Evolutionary conservation across 2,113 vertebrate genomes (phyloP).

Genomic region (Ictalurus punctatus): DNA sequence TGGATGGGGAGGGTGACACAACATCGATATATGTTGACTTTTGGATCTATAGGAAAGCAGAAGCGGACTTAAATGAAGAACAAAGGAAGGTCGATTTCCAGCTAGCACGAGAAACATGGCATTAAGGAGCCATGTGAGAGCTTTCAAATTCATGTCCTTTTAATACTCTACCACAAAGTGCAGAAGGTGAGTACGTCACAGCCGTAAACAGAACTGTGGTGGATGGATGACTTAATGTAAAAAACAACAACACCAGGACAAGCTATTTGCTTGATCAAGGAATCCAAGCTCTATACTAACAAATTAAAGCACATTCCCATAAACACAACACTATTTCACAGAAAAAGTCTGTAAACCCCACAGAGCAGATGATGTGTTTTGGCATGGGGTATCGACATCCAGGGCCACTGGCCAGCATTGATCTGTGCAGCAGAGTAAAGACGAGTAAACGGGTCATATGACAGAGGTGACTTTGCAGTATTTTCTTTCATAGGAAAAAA

Average conservation of each 20-base stretch:
- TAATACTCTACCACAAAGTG: not conserved
- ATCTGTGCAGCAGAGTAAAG: not conserved
- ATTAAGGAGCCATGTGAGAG: not conserved
- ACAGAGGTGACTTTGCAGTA: conserved; percentile 4
- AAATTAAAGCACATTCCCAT: not conserved
- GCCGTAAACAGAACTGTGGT: not conserved
- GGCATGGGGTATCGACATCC: not conserved
- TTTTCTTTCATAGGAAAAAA: conserved; percentile 21
- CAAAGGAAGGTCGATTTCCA: conserved; percentile 3
- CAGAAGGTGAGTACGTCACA: not conserved
- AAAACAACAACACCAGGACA: conserved; percentile 22
- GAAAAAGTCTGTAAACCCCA: not conserved
- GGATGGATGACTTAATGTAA: not conserved
- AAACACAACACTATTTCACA: conserved; percentile 6
- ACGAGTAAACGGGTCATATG: not conserved
- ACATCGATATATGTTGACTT: conserved; percentile 37
- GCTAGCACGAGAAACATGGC: not conserved
- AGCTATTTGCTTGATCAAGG: not conserved
- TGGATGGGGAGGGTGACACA: conserved; percentile 3
- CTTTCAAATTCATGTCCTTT: not conserved
- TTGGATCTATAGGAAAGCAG: conserved; percentile 13
- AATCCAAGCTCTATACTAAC: not conserved
- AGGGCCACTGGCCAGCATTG: conserved; percentile 11
- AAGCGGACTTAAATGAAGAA: not conserved
- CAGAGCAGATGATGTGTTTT: conserved; percentile 13